Evolutionary conservation across 2,888 invertebrate species (phyloP).

Genomic region (Drosophila antonietae): DNA sequence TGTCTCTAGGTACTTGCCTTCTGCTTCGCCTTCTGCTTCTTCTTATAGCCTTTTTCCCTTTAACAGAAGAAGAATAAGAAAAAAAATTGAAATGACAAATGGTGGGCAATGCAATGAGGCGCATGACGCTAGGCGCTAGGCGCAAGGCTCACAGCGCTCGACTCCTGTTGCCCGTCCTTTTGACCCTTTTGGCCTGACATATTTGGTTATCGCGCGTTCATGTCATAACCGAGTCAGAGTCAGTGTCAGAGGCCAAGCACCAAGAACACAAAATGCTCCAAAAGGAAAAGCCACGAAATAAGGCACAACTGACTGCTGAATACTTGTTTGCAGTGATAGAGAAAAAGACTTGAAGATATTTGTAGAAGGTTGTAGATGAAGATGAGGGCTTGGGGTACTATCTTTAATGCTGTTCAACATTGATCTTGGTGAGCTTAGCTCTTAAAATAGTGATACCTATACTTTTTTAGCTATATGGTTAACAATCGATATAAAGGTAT

Average conservation of each 20-base stretch:
- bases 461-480: too few species aligned
- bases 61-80: slow-evolving; percentile 7
- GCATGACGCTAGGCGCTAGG: slow-evolving; percentile 24
- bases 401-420: too few species aligned
- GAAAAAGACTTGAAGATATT: neutral
- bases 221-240: slow-evolving; percentile 67
- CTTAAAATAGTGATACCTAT: too few species aligned
- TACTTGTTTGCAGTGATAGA: neutral
- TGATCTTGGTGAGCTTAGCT: too few species aligned
- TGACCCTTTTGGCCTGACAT: slow-evolving; percentile 74
- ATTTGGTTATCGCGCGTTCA: slow-evolving; percentile 71
- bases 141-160: slow-evolving; percentile 8
- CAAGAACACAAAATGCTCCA: slow-evolving; percentile 12
- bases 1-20: neutral
- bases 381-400: too few species aligned
- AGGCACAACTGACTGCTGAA: neutral
- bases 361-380: neutral
- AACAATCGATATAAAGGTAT: too few species aligned
- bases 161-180: slow-evolving; percentile 34
- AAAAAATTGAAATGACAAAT: slow-evolving; percentile 73
- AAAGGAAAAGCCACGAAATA: slow-evolving; percentile 2
- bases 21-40: neutral
- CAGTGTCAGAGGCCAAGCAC: slow-evolving; percentile 43
- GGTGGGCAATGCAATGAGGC: slow-evolving; percentile 57
- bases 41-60: slow-evolving; percentile 45